phyloP scores from a whole-genome alignment of 2,797 vertebrate genomes.

The Aulostomus chinensis region DNA sequence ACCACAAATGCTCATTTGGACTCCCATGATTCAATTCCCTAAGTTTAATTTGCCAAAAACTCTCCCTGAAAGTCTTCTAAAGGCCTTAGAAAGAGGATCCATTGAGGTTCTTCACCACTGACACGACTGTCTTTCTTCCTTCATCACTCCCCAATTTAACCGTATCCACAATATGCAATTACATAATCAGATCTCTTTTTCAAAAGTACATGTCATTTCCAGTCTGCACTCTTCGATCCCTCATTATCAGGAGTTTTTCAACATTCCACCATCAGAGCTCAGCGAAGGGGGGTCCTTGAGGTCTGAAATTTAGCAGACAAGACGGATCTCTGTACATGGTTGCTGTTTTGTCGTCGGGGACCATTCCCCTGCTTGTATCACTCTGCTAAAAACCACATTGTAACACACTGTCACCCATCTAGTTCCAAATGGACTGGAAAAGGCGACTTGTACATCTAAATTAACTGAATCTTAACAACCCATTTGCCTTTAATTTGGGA shows the following conservation, averaged over 20 bases:
- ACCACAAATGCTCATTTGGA: conserved; percentile 23
- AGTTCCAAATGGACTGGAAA: conserved; percentile 22
- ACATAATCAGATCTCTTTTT: conserved; percentile 47
- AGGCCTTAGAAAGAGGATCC: conserved; percentile 50
- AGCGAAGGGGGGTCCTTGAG: conserved; percentile 34
- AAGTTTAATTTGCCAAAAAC: conserved; percentile 19
- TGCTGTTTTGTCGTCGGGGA: conserved; percentile 17
- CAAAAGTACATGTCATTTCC: too few species aligned
- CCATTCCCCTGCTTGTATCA: conserved; percentile 5
- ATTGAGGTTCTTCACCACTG: conserved; percentile 13
- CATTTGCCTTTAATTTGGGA: conserved; percentile 17
- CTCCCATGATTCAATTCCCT: conserved; percentile 17
- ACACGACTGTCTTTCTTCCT: conserved; percentile 15
- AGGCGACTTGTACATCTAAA: conserved; percentile 55
- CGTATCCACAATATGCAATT: conserved; percentile 67
- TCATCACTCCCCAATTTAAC: conserved; percentile 9
- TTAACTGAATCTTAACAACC: conserved; percentile 12
- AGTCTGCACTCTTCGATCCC: too few species aligned
- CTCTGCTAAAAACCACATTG: conserved; percentile 27
- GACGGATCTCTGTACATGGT: background rate
- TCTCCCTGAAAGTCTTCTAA: conserved; percentile 27
- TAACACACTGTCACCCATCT: conserved; percentile 11
- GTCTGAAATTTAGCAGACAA: conserved; percentile 7
- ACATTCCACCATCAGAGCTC: conserved; percentile 34
- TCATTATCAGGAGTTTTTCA: conserved; percentile 6